Percentiles rank a stretch among this genome's conserved stretches.
Conservation (phyloP, 2,888 invertebrate species). For the Dryobotodes eremita region DNA sequence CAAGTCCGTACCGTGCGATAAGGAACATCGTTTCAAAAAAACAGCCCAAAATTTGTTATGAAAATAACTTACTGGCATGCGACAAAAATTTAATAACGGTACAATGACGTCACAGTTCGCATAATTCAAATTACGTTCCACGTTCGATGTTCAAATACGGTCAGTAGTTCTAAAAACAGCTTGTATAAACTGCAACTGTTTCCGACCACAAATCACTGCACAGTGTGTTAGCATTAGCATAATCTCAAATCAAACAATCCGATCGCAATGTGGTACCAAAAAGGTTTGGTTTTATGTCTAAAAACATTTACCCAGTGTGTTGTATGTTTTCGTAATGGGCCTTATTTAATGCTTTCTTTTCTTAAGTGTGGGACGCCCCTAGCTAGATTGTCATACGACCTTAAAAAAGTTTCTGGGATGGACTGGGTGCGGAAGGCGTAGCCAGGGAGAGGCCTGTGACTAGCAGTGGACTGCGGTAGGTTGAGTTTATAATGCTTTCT, state of each 20-base stretch:
- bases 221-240: conserved; percentile 62
- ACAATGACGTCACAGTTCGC: not conserved
- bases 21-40: not conserved
- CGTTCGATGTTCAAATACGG: conserved; percentile 42
- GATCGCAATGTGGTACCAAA: conserved; percentile 55
- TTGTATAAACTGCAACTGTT: conserved; percentile 61
- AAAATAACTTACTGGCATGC: conserved; percentile 11
- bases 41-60: not conserved
- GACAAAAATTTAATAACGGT: conserved; percentile 13
- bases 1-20: too few relatives aligned
- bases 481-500: not conserved
- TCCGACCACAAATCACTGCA: conserved; percentile 60
- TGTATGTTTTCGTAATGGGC: conserved; percentile 24
- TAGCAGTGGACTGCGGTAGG: not conserved
- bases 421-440: too few relatives aligned
- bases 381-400: not conserved
- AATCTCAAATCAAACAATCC: conserved; percentile 65
- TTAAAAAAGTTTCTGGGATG: not conserved
- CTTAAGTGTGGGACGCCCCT: not conserved
- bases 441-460: not conserved
- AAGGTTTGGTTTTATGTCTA: conserved; percentile 52
- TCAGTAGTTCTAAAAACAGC: conserved; percentile 51
- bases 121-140: conserved; percentile 41
- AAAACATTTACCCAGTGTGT: conserved; percentile 52
- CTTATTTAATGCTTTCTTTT: conserved; percentile 20